phyloP scores from a whole-genome alignment of 1,140 invertebrate species.

The Sipha flava region DNA sequence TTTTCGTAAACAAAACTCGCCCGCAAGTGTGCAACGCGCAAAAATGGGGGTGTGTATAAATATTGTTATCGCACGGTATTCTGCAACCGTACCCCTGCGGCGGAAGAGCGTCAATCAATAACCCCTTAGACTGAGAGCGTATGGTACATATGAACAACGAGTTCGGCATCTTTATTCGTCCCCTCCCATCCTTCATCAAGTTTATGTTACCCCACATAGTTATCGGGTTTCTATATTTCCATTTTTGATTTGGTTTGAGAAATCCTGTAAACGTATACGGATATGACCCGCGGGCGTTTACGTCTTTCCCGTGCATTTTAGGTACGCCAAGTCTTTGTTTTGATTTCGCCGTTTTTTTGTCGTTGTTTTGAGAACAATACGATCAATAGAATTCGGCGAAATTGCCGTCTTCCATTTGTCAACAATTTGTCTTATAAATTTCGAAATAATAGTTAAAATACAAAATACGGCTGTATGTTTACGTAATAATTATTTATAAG shows the following conservation, averaged over 20 bases:
- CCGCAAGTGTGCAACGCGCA: neutral
- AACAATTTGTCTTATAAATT: no score
- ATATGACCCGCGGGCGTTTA: neutral
- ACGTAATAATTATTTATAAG: no score
- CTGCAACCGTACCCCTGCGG: neutral
- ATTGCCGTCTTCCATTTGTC: no score
- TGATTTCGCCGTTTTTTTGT: no score
- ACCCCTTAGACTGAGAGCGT: neutral
- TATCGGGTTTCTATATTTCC: neutral
- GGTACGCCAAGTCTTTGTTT: no score
- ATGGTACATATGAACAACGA: neutral
- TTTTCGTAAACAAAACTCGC: neutral
- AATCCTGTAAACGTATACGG: neutral
- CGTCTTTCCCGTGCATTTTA: neutral
- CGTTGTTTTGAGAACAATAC: no score
- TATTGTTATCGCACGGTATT: neutral
- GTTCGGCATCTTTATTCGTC: neutral
- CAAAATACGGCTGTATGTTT: no score
- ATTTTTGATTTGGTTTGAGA: neutral
- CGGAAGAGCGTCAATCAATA: neutral
- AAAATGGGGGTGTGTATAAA: neutral
- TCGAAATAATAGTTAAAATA: no score
- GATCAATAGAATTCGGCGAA: no score
- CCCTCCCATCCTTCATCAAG: neutral
- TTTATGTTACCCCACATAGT: no score